Base-by-base conservation (phyloP, 2,888 invertebrate genomes). In the Zhengitettix transpicula region DNA sequence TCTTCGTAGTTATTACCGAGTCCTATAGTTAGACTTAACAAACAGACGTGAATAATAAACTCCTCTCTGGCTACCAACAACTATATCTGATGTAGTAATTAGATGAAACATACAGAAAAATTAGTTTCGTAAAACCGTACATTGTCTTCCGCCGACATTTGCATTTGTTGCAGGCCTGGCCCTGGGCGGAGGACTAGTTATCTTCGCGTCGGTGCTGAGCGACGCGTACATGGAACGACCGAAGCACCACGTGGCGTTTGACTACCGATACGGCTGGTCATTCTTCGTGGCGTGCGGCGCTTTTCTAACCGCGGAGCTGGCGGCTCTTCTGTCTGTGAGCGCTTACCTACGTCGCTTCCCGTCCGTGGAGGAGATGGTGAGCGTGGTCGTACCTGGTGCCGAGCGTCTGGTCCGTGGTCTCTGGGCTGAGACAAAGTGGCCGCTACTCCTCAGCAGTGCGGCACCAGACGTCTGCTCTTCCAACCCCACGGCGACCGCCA, bases 211-310 rank as follows among this genome's bases (percentile, higher is more conserved):
- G 12, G 78, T 79, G 52, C 73, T 82, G 57, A 79, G 80, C 28
- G 81, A 81, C 66, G 80, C 79, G 56, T 75, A 78, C 64, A 71
- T 77, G 65, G 79, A 81, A 65, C 67, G 69, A 3, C 69, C 69
- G 0, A 63, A 65, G 52, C 40, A 54, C 10, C 41, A 56, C 12
- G 51, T 52, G 11, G 42, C 58, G 17, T 61, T 63, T 53, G 65
- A 71, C 67, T 80, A 79, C 70, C 76, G 76, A 58, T 82, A 81
- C 69, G 81, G 81, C 55, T 82, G 81, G 82, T 80, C 81, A 64
- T 79, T 81, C 67, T 79, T 81, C 68, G 75, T 79, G 47, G 81
- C 81, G 10, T 78, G 79, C 47, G 74, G 78, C 58, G 80, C 81
- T 56, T 75, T 82, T 67, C 76, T 80, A 64, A 72, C 80, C 68